These are phyloP conservation scores for Dasysyrphus tricinctus DNA, from an alignment of 2,888 invertebrate genomes.

Conservation along the genomic window DNA sequence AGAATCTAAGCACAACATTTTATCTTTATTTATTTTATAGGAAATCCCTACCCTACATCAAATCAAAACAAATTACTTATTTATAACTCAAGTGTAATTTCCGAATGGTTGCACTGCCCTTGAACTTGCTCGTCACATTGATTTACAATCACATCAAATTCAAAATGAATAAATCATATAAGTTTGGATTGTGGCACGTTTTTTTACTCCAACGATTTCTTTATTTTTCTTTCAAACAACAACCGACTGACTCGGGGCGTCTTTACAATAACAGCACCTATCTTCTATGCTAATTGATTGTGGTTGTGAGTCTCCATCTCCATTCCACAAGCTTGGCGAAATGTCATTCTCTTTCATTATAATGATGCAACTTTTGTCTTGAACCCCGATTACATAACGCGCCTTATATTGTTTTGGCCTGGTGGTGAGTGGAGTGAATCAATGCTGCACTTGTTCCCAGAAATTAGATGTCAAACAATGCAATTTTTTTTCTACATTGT, in stretches of 20 bases:
- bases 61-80: constrained; percentile 4
- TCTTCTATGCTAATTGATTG: constrained; percentile 38
- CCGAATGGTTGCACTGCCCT: constrained; percentile 49
- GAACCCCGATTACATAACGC: constrained; percentile 23
- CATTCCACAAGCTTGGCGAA: constrained; percentile 9
- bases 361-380: constrained; percentile 45
- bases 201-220: constrained; percentile 14
- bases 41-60: neutral
- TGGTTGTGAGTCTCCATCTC: constrained; percentile 15
- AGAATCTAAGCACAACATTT: no score
- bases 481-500: constrained; percentile 9
- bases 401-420: neutral
- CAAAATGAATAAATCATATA: constrained; percentile 38
- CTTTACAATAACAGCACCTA: neutral
- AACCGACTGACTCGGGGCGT: no score
- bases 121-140: constrained; percentile 60
- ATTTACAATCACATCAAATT: constrained; percentile 54
- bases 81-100: constrained; percentile 50
- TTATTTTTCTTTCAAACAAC: neutral
- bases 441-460: constrained; percentile 38
- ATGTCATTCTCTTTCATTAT: constrained; percentile 27
- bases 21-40: no score
- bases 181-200: constrained; percentile 33
- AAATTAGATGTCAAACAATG: constrained; percentile 34
- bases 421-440: constrained; percentile 12